Conservation (phyloP, 2,888 invertebrate genomes). For the Apamea sordens region DNA sequence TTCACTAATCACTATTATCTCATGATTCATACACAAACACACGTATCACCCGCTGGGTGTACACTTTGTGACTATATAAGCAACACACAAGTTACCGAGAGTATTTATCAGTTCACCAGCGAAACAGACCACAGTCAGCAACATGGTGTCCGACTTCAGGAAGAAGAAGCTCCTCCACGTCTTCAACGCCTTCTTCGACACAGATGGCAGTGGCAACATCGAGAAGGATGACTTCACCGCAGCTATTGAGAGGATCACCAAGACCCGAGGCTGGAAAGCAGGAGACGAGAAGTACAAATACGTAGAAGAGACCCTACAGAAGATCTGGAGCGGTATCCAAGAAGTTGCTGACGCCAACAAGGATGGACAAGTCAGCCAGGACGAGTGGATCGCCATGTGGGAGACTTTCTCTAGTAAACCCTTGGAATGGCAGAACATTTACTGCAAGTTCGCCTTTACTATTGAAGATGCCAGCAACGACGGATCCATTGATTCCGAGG, state of each 20-base stretch:
- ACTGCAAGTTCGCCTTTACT: slow-evolving; percentile 96
- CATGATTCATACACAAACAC: slow-evolving; percentile 61
- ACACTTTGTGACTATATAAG: slow-evolving; percentile 61
- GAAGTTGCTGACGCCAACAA: slow-evolving; percentile 95
- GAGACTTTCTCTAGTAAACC: slow-evolving; percentile 92
- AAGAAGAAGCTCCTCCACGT: slow-evolving; percentile 96
- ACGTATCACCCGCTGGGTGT: slow-evolving; percentile 32
- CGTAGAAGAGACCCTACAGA: slow-evolving; percentile 93
- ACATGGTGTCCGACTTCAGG: slow-evolving; percentile 95
- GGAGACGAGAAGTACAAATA: slow-evolving; percentile 94
- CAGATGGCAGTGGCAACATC: slow-evolving; percentile 96
- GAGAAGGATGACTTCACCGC: slow-evolving; percentile 96
- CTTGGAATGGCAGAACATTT: slow-evolving; percentile 95
- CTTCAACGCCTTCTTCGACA: slow-evolving; percentile 96
- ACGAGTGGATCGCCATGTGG: slow-evolving; percentile 87
- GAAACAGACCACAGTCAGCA: slow-evolving; percentile 71
- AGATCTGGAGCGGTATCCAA: slow-evolving; percentile 96
- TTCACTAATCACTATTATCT: slow-evolving; percentile 60
- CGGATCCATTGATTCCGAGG: slow-evolving; percentile 93
- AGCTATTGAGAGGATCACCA: slow-evolving; percentile 95
- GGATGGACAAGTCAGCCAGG: slow-evolving; percentile 93
- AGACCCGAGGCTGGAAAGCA: slow-evolving; percentile 94
- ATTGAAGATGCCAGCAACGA: slow-evolving; percentile 96
- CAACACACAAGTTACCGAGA: slow-evolving; percentile 1
- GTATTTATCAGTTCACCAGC: slow-evolving; percentile 50